Percentiles rank a stretch among this genome's conserved stretches.
Evolutionary conservation across 2,797 vertebrate genomes (phyloP).

Genomic region (Pipistrellus pygmaeus): DNA sequence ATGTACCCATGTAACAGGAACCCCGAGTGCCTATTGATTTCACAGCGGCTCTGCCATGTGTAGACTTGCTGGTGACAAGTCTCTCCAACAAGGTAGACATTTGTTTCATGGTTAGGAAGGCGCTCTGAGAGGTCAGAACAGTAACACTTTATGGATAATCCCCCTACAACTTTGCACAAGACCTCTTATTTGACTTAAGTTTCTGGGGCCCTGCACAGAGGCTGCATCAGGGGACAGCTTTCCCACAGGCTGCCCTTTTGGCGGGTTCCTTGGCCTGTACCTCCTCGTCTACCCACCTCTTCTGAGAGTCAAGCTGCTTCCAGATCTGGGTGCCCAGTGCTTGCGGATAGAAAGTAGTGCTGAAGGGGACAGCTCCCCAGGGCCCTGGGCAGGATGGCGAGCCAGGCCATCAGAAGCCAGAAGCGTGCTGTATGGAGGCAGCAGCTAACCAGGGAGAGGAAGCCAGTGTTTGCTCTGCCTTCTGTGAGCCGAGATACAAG

Average conservation of each 20-base stretch:
- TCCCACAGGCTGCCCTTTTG: slow-evolving; percentile 81
- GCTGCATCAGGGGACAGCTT: slow-evolving; percentile 85
- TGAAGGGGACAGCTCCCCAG: slow-evolving; percentile 86
- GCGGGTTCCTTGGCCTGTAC: slow-evolving; percentile 85
- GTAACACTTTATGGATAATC: slow-evolving; percentile 86
- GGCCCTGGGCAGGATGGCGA: slow-evolving; percentile 80
- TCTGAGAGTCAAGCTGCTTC: slow-evolving; percentile 85
- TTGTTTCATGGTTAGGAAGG: fast-evolving
- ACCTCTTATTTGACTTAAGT: slow-evolving; percentile 83
- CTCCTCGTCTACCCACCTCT: slow-evolving; percentile 82
- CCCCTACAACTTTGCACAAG: slow-evolving; percentile 86
- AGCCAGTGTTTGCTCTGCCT: slow-evolving; percentile 91
- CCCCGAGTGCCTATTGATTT: slow-evolving; percentile 67
- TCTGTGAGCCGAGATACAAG: slow-evolving; percentile 89
- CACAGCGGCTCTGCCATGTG: not conserved
- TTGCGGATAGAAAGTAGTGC: slow-evolving; percentile 78
- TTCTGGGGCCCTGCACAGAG: slow-evolving; percentile 87
- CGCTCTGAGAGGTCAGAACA: not conserved
- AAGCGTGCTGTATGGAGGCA: slow-evolving; percentile 82
- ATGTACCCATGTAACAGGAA: slow-evolving; percentile 83
- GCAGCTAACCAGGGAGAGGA: slow-evolving; percentile 92
- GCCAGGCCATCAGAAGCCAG: slow-evolving; percentile 68
- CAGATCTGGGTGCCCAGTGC: slow-evolving; percentile 84
- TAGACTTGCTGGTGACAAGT: fast-evolving
- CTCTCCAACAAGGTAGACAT: not conserved